Evolutionary conservation across 2,888 invertebrate genomes (phyloP).

Genomic region (Tineola bisselliella): DNA sequence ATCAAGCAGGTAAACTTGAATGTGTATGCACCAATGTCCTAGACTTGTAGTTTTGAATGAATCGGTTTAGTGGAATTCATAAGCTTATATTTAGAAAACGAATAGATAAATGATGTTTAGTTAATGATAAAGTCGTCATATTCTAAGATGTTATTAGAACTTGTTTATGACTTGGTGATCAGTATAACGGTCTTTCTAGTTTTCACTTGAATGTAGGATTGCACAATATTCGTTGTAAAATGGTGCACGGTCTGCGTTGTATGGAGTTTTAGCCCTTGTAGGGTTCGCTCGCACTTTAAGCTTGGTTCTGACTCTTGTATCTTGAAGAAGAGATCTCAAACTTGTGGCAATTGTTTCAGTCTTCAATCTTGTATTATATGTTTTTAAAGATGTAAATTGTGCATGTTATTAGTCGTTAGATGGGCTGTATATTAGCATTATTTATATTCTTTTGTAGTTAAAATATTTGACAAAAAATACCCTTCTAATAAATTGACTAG

Average conservation of each 20-base stretch:
- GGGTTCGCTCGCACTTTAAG: background rate
- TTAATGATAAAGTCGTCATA: too few species aligned
- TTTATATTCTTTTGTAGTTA: background rate
- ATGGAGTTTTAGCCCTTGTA: background rate
- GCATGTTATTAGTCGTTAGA: background rate
- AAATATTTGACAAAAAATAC: background rate
- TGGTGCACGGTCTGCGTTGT: background rate
- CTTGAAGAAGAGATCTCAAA: too few species aligned
- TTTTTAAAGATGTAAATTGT: background rate
- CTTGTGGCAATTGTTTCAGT: constrained; percentile 1
- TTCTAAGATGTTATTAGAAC: too few species aligned
- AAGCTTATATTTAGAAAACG: too few species aligned
- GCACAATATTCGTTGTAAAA: background rate
- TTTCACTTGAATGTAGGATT: background rate
- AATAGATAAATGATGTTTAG: too few species aligned
- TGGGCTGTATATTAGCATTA: background rate
- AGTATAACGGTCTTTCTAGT: too few species aligned
- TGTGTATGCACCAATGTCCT: background rate
- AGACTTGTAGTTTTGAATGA: background rate
- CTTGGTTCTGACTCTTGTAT: background rate
- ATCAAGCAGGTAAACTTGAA: constrained; percentile 28
- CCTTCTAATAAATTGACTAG: too few species aligned
- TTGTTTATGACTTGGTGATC: too few species aligned
- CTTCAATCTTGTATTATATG: too few species aligned
- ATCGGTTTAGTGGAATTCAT: background rate